These are phyloP conservation scores for Bombus pascuorum DNA, from an alignment of 1,140 invertebrate species.

Conservation along the genomic window DNA sequence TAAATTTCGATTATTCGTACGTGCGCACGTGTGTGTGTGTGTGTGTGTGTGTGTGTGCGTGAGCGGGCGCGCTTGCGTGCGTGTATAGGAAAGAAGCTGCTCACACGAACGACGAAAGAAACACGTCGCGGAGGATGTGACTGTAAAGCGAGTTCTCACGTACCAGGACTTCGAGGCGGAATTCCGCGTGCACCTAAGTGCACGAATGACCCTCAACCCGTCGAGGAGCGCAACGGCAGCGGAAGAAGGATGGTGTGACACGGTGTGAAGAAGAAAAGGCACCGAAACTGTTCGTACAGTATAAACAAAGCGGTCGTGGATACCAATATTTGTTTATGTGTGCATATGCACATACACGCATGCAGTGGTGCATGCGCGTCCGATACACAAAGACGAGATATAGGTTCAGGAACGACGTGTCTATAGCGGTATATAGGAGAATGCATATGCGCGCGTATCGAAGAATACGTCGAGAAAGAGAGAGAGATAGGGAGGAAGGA, in stretches of 20 bases:
- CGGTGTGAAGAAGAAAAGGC: constrained; percentile 52
- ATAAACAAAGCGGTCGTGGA: constrained; percentile 67
- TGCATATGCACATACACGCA: not conserved
- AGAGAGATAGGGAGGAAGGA: not conserved
- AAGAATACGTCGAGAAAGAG: constrained; percentile 1
- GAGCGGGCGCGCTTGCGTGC: not conserved
- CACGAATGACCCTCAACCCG: constrained; percentile 65
- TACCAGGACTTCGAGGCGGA: constrained; percentile 68
- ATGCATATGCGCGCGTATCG: constrained; percentile 4
- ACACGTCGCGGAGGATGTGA: constrained; percentile 21
- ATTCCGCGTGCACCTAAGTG: constrained; percentile 67
- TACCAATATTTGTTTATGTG: constrained; percentile 5
- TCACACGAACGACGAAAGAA: constrained; percentile 7
- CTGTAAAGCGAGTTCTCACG: constrained; percentile 64
- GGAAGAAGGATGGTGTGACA: constrained; percentile 51
- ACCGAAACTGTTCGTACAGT: constrained; percentile 66
- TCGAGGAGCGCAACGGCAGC: constrained; percentile 9
- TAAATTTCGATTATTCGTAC: not conserved
- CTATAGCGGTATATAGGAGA: constrained; percentile 39
- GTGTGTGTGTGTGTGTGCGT: fast-evolving
- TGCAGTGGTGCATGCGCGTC: no score
- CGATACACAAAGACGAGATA: not conserved
- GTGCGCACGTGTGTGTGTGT: no score
- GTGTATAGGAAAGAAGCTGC: not conserved
- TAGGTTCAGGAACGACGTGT: constrained; percentile 19